Conservation (phyloP, 2,113 vertebrate genomes). For the Diphyllodes magnificus region DNA sequence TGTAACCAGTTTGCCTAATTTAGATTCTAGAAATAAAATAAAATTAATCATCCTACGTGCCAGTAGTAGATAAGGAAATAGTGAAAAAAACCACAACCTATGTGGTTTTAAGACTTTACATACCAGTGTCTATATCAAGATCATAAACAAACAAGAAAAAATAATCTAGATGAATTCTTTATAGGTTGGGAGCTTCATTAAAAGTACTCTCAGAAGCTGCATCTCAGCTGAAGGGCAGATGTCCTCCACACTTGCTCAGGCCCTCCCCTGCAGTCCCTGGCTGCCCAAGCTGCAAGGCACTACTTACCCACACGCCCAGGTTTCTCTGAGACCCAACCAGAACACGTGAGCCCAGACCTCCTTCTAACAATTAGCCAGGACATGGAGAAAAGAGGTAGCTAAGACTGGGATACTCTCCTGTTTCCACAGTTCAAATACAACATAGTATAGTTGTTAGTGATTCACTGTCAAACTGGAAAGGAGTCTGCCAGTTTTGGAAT, state of each 20-base stretch:
- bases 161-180: neutral
- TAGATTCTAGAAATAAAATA: neutral
- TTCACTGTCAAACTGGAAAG: neutral
- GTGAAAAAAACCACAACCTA: neutral
- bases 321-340: neutral
- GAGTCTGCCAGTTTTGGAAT: neutral
- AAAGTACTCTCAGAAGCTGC: neutral
- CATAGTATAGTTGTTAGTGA: neutral
- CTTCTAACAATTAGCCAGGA: neutral
- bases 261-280: neutral
- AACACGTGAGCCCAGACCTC: neutral
- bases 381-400: neutral
- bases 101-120: neutral
- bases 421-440: neutral
- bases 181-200: neutral
- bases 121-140: neutral
- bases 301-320: neutral
- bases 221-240: neutral
- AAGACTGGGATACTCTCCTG: neutral
- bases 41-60: neutral
- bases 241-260: neutral
- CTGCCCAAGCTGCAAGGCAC: neutral
- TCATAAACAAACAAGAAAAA: neutral
- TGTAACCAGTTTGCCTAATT: neutral
- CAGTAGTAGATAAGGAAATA: neutral